Evolutionary conservation across 2,797 vertebrate genomes (phyloP).

Genomic region (Leptodactylus fallax): DNA sequence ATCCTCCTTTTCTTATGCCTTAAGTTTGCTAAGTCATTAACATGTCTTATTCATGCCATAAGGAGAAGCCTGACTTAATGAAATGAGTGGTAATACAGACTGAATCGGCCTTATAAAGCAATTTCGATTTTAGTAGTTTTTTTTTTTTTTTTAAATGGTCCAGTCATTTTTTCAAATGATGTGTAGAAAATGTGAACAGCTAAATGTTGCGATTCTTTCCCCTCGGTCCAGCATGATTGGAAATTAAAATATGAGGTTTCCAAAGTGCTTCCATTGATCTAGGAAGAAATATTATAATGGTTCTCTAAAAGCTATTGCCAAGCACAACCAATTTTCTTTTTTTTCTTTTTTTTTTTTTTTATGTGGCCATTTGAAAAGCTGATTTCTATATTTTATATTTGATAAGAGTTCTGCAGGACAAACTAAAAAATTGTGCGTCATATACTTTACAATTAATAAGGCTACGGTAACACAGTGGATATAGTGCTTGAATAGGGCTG

Average conservation of each 20-base stretch:
- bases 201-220: conserved; percentile 7
- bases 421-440: not conserved
- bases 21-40: not conserved
- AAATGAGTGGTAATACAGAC: not conserved
- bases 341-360: not conserved
- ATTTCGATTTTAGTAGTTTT: not conserved
- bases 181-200: conserved; percentile 24
- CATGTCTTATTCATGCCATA: not conserved
- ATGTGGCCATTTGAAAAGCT: not conserved
- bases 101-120: not conserved
- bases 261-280: conserved; percentile 23
- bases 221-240: not conserved
- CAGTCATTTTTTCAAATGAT: conserved; percentile 8
- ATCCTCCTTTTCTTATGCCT: conserved; percentile 11
- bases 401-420: not conserved
- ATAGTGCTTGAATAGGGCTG: not conserved
- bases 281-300: conserved; percentile 25
- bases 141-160: conserved; percentile 4
- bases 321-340: not conserved
- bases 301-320: conserved; percentile 23
- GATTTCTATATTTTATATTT: conserved; percentile 3
- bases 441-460: not conserved
- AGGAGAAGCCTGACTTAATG: not conserved
- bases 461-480: not conserved
- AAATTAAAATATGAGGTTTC: conserved; percentile 30